A percentile compares a stretch with the other conserved stretches of the same genome.
Conservation (phyloP, 2,888 invertebrate species). For the Thera obeliscata region DNA sequence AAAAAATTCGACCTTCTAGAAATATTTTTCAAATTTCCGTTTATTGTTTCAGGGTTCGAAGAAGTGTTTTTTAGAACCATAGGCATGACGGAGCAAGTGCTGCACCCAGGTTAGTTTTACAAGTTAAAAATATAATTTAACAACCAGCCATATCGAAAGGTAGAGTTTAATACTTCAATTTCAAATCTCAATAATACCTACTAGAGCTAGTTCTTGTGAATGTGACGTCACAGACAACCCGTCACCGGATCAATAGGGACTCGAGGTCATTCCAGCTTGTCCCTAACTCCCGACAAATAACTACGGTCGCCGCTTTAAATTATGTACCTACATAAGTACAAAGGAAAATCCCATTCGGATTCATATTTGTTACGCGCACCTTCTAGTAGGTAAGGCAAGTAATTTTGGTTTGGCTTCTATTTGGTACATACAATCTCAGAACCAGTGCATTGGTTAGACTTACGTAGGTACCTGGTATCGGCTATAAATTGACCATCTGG, state of each 20-base stretch:
- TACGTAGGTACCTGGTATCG: too few relatives aligned
- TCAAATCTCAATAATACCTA: constrained; percentile 20
- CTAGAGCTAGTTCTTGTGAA: constrained; percentile 31
- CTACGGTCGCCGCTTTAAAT: constrained; percentile 37
- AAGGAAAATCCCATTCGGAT: constrained; percentile 16
- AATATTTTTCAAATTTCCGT: not conserved
- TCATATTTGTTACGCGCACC: not conserved
- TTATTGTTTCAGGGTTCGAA: constrained; percentile 81
- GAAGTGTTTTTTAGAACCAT: constrained; percentile 82
- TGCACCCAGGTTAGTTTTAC: constrained; percentile 89
- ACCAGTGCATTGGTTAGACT: too few relatives aligned
- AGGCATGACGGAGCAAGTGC: constrained; percentile 93
- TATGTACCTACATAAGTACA: not conserved
- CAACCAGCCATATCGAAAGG: not conserved
- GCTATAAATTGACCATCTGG: too few relatives aligned
- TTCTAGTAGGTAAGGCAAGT: not conserved
- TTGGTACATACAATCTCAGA: not conserved
- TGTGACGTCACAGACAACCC: constrained; percentile 68
- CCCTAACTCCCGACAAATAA: constrained; percentile 51
- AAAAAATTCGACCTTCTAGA: too few relatives aligned
- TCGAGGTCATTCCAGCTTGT: constrained; percentile 73
- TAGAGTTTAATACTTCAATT: not conserved
- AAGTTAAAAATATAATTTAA: not conserved
- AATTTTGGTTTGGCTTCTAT: not conserved
- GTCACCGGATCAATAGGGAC: constrained; percentile 78